A percentile compares a stretch with the other conserved stretches of the same genome.
phyloP scores from a whole-genome alignment of 1,140 invertebrate genomes.

The Drosophila lini region DNA sequence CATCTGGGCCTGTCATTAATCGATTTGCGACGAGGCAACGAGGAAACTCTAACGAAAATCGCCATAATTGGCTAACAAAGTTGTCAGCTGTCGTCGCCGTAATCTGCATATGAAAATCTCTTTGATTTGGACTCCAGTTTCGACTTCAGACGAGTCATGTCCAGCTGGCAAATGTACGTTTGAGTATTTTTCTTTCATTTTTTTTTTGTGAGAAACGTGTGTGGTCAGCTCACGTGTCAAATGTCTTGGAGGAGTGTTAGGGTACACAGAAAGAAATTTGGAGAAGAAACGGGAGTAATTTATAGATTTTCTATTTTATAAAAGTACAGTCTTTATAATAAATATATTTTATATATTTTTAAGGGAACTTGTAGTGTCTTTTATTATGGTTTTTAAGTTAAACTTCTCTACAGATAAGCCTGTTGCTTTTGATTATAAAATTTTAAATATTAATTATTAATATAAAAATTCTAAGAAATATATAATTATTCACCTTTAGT shows the following conservation, averaged over 20 bases:
- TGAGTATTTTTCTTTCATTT: neutral
- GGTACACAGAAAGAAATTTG: neutral
- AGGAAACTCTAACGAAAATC: slow-evolving; percentile 22
- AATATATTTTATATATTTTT: neutral
- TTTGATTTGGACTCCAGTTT: neutral
- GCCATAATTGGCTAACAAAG: slow-evolving; percentile 59
- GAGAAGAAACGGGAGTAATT: neutral
- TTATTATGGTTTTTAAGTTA: too few species aligned
- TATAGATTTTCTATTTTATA: too few species aligned
- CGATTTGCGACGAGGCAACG: slow-evolving; percentile 43
- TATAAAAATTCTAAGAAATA: too few species aligned
- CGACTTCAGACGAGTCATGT: slow-evolving; percentile 63
- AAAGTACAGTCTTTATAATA: neutral
- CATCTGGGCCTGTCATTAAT: slow-evolving; percentile 49
- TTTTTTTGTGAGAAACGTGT: slow-evolving; percentile 25
- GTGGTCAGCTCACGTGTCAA: slow-evolving; percentile 72
- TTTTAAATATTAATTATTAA: neutral
- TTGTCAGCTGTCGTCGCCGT: slow-evolving; percentile 50
- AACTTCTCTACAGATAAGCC: too few species aligned
- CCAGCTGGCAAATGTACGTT: slow-evolving; percentile 44
- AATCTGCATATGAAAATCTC: slow-evolving; percentile 66
- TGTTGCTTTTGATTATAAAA: neutral
- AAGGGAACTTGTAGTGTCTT: too few species aligned
- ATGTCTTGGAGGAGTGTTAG: slow-evolving; percentile 21
- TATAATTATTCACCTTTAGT: fast-evolving